Conservation (phyloP, 2,888 invertebrate species). For the Agriopis aurantiaria region DNA sequence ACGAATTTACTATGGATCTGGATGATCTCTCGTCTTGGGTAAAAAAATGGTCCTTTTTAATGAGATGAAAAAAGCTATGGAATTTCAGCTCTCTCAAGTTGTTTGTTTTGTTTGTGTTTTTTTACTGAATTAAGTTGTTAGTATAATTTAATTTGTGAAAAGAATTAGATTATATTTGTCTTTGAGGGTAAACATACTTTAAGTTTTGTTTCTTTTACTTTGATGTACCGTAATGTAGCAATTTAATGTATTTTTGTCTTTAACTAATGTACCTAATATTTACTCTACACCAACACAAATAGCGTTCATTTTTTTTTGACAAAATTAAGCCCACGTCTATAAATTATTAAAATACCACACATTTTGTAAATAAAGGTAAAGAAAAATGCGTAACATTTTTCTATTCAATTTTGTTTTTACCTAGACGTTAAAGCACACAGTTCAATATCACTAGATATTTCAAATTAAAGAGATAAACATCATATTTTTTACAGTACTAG, state of each 20-base stretch:
- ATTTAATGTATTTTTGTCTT: background rate
- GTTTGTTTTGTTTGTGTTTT: constrained; percentile 10
- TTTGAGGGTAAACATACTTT: background rate
- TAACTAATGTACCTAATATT: background rate
- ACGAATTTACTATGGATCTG: constrained; percentile 34
- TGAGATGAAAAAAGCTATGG: constrained; percentile 28
- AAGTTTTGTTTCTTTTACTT: constrained; percentile 8
- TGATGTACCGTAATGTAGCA: background rate
- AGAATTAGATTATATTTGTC: background rate
- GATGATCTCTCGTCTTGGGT: constrained; percentile 39
- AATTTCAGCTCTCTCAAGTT: constrained; percentile 16
- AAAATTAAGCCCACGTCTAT: background rate
- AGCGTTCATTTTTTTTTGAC: background rate
- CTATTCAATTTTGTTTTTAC: too few species aligned
- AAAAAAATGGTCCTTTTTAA: constrained; percentile 16
- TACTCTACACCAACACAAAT: background rate
- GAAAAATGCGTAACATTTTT: too few species aligned
- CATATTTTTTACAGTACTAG: too few species aligned
- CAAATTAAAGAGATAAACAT: too few species aligned
- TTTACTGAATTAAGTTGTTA: constrained; percentile 10
- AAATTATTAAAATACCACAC: background rate
- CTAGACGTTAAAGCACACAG: too few species aligned
- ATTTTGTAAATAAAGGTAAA: too few species aligned
- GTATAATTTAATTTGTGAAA: constrained; percentile 15
- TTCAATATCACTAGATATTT: too few species aligned